These are phyloP conservation scores for Aptenodytes forsteri DNA, from an alignment of 2,113 vertebrate genomes.

Conservation along the genomic window DNA sequence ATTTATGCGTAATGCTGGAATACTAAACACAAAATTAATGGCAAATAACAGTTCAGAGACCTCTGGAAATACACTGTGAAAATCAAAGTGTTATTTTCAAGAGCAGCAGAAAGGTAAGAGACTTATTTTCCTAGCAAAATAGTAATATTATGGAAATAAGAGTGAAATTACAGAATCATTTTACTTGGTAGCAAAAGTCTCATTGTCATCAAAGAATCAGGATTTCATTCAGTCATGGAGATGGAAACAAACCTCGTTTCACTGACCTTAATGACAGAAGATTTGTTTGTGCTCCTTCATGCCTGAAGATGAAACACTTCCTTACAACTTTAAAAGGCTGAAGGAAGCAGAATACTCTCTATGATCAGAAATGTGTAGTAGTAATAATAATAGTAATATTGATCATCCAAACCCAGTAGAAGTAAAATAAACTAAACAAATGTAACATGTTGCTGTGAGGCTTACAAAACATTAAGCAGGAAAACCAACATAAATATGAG, in stretches of 20 bases:
- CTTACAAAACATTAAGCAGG: not conserved
- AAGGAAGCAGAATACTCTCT: not conserved
- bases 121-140: slow-evolving; percentile 17
- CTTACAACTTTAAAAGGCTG: not conserved
- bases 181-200: not conserved
- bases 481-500: not conserved
- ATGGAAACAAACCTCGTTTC: not conserved
- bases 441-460: not conserved
- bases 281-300: not conserved
- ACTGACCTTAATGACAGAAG: not conserved
- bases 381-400: not conserved
- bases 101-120: slow-evolving; percentile 38
- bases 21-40: not conserved
- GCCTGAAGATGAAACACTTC: slow-evolving; percentile 26
- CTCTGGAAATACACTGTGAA: slow-evolving; percentile 4
- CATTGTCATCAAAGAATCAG: not conserved
- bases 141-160: not conserved
- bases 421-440: not conserved
- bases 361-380: not conserved
- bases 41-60: not conserved
- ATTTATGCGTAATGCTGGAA: not conserved
- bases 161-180: slow-evolving; percentile 4
- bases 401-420: not conserved
- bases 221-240: not conserved
- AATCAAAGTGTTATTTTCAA: slow-evolving; percentile 20